Conservation (phyloP, 2,113 vertebrate species). For the Cygnus buccinator region DNA sequence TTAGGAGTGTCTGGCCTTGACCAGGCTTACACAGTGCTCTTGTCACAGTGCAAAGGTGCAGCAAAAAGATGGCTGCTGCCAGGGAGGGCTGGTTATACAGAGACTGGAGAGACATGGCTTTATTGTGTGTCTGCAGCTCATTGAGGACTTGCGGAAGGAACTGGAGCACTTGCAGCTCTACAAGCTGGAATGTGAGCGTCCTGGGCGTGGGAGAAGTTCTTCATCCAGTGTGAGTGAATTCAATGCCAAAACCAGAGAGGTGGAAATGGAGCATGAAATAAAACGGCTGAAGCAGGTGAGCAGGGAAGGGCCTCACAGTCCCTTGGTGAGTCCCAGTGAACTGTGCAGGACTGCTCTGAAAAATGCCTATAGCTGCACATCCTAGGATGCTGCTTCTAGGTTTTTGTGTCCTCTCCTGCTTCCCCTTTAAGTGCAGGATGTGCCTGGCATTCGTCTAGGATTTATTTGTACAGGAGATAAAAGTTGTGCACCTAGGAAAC, state of each 20-base stretch:
- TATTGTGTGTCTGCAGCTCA: constrained; percentile 81
- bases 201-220: constrained; percentile 83
- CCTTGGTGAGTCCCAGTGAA: not conserved
- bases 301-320: not conserved
- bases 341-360: not conserved
- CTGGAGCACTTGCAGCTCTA: constrained; percentile 94
- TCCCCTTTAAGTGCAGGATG: not conserved
- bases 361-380: not conserved
- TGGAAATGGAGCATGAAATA: constrained; percentile 94
- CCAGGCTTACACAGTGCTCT: not conserved
- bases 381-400: not conserved
- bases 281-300: constrained; percentile 94
- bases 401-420: not conserved
- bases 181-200: constrained; percentile 90
- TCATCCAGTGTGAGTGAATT: constrained; percentile 87
- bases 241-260: constrained; percentile 87
- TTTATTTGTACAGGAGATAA: not conserved
- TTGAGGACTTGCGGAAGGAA: constrained; percentile 93
- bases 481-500: not conserved
- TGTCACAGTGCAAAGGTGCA: not conserved
- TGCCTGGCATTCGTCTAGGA: rapidly evolving
- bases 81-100: not conserved
- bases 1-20: not conserved
- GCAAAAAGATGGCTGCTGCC: not conserved
- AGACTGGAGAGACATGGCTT: not conserved